These are phyloP conservation scores for Amblyopsis hoosieri DNA, from an alignment of 2,797 vertebrate genomes.

Conservation along the genomic window DNA sequence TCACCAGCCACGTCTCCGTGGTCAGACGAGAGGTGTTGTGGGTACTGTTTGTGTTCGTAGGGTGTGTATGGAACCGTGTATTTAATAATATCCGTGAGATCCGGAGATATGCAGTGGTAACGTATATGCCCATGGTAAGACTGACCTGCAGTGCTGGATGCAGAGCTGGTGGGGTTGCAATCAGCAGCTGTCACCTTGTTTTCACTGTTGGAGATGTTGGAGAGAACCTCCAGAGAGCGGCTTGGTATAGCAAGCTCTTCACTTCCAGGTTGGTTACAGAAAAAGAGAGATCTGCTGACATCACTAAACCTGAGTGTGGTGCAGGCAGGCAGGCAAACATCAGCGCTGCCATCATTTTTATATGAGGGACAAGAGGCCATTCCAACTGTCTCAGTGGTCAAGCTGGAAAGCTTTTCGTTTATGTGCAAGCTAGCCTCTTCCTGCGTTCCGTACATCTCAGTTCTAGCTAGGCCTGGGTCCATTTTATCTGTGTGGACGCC, in stretches of 20 bases:
- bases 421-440: neutral
- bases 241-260: neutral
- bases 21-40: constrained; percentile 1
- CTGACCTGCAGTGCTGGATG: neutral
- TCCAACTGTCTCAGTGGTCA: constrained; percentile 2
- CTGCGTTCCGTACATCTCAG: constrained; percentile 9
- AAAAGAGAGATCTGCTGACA: neutral
- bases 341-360: neutral
- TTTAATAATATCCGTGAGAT: constrained; percentile 6
- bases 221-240: constrained; percentile 9
- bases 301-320: neutral
- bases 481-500: constrained; percentile 1
- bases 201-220: constrained; percentile 10
- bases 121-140: constrained; percentile 46
- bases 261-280: neutral
- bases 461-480: constrained; percentile 9
- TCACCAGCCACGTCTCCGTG: constrained; percentile 25
- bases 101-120: constrained; percentile 40
- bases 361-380: neutral
- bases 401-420: neutral
- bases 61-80: neutral
- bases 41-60: constrained; percentile 9
- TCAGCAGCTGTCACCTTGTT: constrained; percentile 4
- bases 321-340: constrained; percentile 7
- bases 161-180: constrained; percentile 11